Evolutionary conservation across 92 coral and sea anemone genomes (phyloP).

Genomic region (Palythoa heliodiscus): DNA sequence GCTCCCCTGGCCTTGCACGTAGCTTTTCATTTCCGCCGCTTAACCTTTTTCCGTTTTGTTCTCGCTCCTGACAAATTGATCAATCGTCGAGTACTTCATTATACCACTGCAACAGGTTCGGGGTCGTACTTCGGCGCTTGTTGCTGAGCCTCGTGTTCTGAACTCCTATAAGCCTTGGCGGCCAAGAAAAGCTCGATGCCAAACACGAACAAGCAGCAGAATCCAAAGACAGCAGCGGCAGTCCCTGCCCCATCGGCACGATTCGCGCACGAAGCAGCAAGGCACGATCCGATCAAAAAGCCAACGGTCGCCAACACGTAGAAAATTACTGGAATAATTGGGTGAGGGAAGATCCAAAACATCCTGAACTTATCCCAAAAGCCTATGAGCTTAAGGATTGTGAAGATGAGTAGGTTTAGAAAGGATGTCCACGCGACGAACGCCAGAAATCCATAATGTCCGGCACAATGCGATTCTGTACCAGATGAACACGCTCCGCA

Average conservation of each 20-base stretch:
- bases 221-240: slow-evolving; percentile 85
- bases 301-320: slow-evolving; percentile 73
- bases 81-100: neutral
- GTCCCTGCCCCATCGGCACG: slow-evolving; percentile 52
- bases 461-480: slow-evolving; percentile 13
- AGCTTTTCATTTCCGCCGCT: neutral
- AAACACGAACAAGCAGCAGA: slow-evolving; percentile 68
- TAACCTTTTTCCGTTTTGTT: neutral
- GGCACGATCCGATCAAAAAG: slow-evolving; percentile 66
- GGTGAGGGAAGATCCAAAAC: slow-evolving; percentile 81
- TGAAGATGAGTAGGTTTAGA: slow-evolving; percentile 74
- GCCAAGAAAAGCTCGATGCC: slow-evolving; percentile 73
- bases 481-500: slow-evolving; percentile 61
- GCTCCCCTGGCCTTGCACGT: neutral
- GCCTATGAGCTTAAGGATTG: slow-evolving; percentile 84
- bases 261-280: slow-evolving; percentile 63
- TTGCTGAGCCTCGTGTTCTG: slow-evolving; percentile 68
- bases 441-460: slow-evolving; percentile 62
- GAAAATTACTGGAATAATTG: slow-evolving; percentile 58
- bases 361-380: slow-evolving; percentile 80
- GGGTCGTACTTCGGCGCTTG: slow-evolving; percentile 54
- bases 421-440: slow-evolving; percentile 95
- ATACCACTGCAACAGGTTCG: slow-evolving; percentile 32
- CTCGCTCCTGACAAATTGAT: neutral
- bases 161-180: slow-evolving; percentile 63